Evolutionary conservation across 2,888 invertebrate species (phyloP).

Genomic region (Antitype chi): DNA sequence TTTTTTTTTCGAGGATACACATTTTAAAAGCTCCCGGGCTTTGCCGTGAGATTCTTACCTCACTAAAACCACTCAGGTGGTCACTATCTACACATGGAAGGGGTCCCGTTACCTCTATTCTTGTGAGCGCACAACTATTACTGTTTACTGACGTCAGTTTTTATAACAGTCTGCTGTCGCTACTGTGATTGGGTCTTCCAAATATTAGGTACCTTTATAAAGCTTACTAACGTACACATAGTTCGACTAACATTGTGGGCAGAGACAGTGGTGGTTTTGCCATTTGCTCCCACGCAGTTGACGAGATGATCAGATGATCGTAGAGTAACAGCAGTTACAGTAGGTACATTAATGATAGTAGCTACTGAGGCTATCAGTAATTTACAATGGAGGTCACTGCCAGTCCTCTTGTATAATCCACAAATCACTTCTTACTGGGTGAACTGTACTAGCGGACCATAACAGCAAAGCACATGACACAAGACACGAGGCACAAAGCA

Average conservation of each 20-base stretch:
- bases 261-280: background rate
- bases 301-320: background rate
- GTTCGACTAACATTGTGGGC: background rate
- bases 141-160: background rate
- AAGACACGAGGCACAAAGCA: slow-evolving; percentile 41
- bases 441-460: slow-evolving; percentile 34
- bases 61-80: no score
- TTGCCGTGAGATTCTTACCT: no score
- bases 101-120: background rate
- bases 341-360: no score
- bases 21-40: no score
- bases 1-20: background rate
- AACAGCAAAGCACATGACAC: slow-evolving; percentile 21
- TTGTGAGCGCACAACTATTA: background rate
- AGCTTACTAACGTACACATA: background rate
- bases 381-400: slow-evolving; percentile 20
- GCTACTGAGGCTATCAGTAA: slow-evolving; percentile 15
- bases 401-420: slow-evolving; percentile 2
- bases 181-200: background rate
- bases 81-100: no score
- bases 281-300: background rate
- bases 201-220: background rate
- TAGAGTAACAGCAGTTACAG: no score
- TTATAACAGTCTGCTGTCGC: background rate
- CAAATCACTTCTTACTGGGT: slow-evolving; percentile 5